These are phyloP conservation scores for Ectobius pallidus DNA, from an alignment of 2,888 invertebrate species.

Conservation along the genomic window DNA sequence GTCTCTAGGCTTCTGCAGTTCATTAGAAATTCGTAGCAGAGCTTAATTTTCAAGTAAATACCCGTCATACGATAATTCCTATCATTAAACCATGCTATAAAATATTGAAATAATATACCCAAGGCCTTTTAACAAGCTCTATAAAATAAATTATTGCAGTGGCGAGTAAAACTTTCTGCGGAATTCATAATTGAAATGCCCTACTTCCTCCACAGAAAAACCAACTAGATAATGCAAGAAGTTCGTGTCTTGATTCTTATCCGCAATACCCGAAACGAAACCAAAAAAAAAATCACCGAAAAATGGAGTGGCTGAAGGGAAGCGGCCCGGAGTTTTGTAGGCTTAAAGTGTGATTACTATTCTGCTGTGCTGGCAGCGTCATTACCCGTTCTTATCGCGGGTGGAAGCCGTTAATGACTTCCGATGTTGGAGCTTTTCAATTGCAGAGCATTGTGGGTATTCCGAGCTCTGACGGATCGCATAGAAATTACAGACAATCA, in stretches of 20 bases:
- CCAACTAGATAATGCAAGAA: slow-evolving; percentile 26
- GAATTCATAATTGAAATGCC: slow-evolving; percentile 27
- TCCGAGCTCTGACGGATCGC: slow-evolving; percentile 36
- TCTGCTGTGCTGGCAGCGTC: slow-evolving; percentile 30
- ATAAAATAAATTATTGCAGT: neutral
- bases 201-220: slow-evolving; percentile 22
- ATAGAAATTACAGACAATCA: slow-evolving; percentile 40
- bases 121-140: slow-evolving; percentile 1
- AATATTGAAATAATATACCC: slow-evolving; percentile 3
- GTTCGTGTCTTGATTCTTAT: slow-evolving; percentile 21
- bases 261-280: neutral
- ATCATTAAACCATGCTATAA: neutral
- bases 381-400: slow-evolving; percentile 32
- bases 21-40: neutral
- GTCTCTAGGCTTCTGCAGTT: too few relatives aligned
- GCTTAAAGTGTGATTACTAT: slow-evolving; percentile 3
- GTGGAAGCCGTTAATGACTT: slow-evolving; percentile 43
- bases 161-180: neutral
- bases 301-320: neutral
- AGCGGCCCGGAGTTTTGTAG: neutral
- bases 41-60: slow-evolving; percentile 19
- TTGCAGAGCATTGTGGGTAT: slow-evolving; percentile 39
- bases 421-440: slow-evolving; percentile 42
- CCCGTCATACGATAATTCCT: neutral
- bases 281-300: neutral